A percentile compares a stretch with the other conserved stretches of the same genome.
Conservation (phyloP, 2,113 vertebrate species). For the Prionailurus bengalensis region DNA sequence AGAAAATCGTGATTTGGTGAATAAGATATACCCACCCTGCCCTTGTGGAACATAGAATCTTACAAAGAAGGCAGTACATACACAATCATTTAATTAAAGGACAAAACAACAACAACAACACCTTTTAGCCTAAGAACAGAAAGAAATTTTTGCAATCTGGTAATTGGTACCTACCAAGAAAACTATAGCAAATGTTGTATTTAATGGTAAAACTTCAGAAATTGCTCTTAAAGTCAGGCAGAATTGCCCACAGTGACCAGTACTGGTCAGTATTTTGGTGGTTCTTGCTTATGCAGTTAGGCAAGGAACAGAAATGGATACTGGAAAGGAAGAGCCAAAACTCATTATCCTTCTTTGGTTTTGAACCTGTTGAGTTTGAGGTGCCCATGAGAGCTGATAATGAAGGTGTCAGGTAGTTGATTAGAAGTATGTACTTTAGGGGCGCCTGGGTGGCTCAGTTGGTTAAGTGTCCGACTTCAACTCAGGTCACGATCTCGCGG, state of each 20-base stretch:
- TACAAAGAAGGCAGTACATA: not conserved
- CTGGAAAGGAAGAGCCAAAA: not conserved
- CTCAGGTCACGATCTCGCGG: too few relatives aligned
- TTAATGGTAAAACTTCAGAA: constrained; percentile 35
- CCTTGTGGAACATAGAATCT: not conserved
- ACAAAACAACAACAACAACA: not conserved
- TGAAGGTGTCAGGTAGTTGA: not conserved
- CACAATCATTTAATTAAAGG: constrained; percentile 56
- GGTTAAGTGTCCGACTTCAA: too few relatives aligned
- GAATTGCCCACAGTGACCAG: not conserved
- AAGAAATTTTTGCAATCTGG: constrained; percentile 20
- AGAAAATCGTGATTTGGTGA: not conserved
- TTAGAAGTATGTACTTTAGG: not conserved
- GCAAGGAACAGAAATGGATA: not conserved
- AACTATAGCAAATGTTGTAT: not conserved
- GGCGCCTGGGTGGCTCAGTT: too few relatives aligned
- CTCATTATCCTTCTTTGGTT: not conserved
- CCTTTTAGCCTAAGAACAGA: not conserved
- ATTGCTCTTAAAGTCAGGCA: not conserved
- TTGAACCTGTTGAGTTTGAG: not conserved
- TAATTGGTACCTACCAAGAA: constrained; percentile 23
- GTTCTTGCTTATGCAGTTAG: not conserved
- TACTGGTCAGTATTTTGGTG: not conserved
- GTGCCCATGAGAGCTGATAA: not conserved
- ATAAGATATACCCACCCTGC: not conserved